Percentiles rank a stretch among this genome's conserved stretches.
phyloP scores from a whole-genome alignment of 2,113 vertebrate genomes.

The Gambusia holbrooki region DNA sequence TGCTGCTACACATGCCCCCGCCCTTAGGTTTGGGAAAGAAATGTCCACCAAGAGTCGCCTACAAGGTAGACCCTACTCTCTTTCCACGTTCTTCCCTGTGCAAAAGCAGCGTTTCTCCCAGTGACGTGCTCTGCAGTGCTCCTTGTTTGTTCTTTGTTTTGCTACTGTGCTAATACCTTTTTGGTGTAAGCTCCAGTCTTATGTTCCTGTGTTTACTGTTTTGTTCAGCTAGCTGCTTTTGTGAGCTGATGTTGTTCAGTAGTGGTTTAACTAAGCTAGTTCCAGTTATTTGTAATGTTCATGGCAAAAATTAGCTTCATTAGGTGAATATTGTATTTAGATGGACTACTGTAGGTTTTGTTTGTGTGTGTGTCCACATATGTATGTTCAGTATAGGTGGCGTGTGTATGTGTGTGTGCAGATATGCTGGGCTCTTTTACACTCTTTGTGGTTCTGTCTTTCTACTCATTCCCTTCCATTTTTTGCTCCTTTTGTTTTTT shows the following conservation, averaged over 20 bases:
- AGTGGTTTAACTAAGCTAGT: not conserved
- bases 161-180: slow-evolving; percentile 55
- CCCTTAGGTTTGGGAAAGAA: slow-evolving; percentile 99
- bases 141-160: slow-evolving; percentile 64
- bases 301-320: slow-evolving; percentile 6
- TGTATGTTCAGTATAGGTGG: slow-evolving; percentile 62
- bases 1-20: slow-evolving; percentile 99
- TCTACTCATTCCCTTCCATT: slow-evolving; percentile 34
- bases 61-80: slow-evolving; percentile 91
- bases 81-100: slow-evolving; percentile 53
- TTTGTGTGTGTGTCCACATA: slow-evolving; percentile 55
- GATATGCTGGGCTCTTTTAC: slow-evolving; percentile 11
- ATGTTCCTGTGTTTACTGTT: slow-evolving; percentile 30
- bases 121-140: slow-evolving; percentile 76
- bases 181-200: slow-evolving; percentile 50
- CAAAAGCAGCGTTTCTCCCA: slow-evolving; percentile 53
- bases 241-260: slow-evolving; percentile 1
- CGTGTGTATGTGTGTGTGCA: not conserved
- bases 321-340: slow-evolving; percentile 29
- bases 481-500: slow-evolving; percentile 10
- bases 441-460: slow-evolving; percentile 29
- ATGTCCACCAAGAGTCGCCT: slow-evolving; percentile 96
- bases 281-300: not conserved
- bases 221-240: slow-evolving; percentile 26
- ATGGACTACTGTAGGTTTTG: slow-evolving; percentile 23